Conservation (phyloP, 2,113 vertebrate species). For the Hydrolagus affinis region DNA sequence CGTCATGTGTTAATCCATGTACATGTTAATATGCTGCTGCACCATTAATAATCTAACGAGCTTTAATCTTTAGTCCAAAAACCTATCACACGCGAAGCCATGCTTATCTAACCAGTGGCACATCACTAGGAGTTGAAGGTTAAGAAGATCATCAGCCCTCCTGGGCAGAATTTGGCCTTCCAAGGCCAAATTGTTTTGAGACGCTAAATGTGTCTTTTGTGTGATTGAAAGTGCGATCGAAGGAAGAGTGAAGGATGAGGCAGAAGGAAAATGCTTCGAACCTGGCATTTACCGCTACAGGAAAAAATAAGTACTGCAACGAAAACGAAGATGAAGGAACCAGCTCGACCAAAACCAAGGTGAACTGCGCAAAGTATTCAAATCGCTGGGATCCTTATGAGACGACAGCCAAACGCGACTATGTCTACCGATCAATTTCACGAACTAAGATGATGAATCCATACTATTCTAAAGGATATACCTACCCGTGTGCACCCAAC, state of each 20-base stretch:
- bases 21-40: background rate
- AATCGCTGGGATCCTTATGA: too few species aligned
- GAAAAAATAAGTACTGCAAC: background rate
- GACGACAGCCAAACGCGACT: too few species aligned
- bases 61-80: background rate
- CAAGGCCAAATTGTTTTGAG: too few species aligned
- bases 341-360: background rate
- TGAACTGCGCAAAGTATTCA: too few species aligned
- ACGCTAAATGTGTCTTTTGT: background rate
- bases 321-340: background rate
- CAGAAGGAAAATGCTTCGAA: background rate
- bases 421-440: too few species aligned
- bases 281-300: background rate
- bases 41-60: too few species aligned
- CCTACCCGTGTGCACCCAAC: background rate
- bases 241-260: background rate
- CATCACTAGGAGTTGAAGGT: background rate
- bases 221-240: background rate
- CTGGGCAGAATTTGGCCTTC: too few species aligned
- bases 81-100: background rate
- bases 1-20: slow-evolving; percentile 2
- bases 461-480: background rate
- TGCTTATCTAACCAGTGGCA: background rate
- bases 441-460: background rate
- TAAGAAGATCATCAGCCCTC: too few species aligned